Conservation (phyloP, 1,140 invertebrate genomes). For the Penaeus chinensis region DNA sequence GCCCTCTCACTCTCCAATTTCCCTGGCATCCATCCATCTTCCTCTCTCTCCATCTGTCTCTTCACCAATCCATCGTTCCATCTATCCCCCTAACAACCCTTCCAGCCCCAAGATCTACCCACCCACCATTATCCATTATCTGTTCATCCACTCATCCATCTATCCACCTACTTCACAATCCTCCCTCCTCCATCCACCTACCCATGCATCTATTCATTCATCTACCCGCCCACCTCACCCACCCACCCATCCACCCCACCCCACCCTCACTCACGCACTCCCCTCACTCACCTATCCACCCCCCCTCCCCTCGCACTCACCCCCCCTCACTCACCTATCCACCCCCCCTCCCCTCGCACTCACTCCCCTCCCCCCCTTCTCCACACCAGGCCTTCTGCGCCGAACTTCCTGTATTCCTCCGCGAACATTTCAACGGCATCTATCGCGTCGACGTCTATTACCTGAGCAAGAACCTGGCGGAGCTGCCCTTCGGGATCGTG, state of each 20-base stretch:
- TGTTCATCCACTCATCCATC: not conserved
- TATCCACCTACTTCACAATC: not conserved
- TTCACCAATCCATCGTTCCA: too few species aligned
- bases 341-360: not conserved
- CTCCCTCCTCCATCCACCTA: not conserved
- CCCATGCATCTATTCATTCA: too few species aligned
- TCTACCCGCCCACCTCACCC: too few species aligned
- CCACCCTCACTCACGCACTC: too few species aligned
- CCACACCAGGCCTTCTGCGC: slow-evolving; percentile 58
- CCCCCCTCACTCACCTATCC: not conserved
- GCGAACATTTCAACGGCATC: slow-evolving; percentile 66
- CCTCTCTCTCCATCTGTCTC: too few species aligned
- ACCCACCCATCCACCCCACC: too few species aligned
- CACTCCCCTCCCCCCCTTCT: not conserved
- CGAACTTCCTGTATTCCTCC: slow-evolving; percentile 65
- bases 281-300: too few species aligned
- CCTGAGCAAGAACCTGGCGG: slow-evolving; percentile 78
- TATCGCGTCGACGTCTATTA: slow-evolving; percentile 65
- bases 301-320: not conserved
- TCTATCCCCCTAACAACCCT: too few species aligned
- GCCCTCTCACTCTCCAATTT: too few species aligned
- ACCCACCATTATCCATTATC: too few species aligned
- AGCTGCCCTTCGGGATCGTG: slow-evolving; percentile 77
- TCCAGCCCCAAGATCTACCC: too few species aligned
- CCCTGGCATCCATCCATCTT: too few species aligned